Conservation (phyloP, 2,113 vertebrate genomes). For the Piprites chloris region DNA sequence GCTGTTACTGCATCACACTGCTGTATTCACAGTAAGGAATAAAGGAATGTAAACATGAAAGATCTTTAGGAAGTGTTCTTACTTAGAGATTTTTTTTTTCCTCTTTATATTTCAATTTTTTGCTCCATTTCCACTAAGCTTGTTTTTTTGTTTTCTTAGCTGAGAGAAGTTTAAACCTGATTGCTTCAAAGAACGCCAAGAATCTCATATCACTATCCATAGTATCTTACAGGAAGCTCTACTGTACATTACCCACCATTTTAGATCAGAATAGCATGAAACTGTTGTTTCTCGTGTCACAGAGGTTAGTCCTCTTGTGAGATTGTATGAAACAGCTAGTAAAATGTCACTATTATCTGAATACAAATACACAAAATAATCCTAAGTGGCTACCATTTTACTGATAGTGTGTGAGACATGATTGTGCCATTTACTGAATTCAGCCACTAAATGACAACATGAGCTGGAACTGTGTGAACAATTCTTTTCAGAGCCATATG, state of each 20-base stretch:
- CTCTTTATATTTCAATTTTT: neutral
- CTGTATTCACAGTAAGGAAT: neutral
- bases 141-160: neutral
- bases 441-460: slow-evolving; percentile 7
- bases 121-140: neutral
- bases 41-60: slow-evolving; percentile 39
- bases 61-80: neutral
- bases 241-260: slow-evolving; percentile 5
- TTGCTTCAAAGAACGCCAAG: slow-evolving; percentile 47
- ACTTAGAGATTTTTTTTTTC: neutral
- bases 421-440: slow-evolving; percentile 38
- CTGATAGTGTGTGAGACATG: neutral
- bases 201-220: neutral
- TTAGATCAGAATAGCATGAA: slow-evolving; percentile 10
- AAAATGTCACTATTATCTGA: slow-evolving; percentile 34
- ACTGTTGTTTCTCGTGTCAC: slow-evolving; percentile 14
- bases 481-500: neutral
- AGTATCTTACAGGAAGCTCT: neutral
- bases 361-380: slow-evolving; percentile 55
- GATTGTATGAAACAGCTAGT: neutral
- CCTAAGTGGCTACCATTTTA: slow-evolving; percentile 13
- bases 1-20: neutral
- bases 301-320: slow-evolving; percentile 15
- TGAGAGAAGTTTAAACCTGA: slow-evolving; percentile 1
- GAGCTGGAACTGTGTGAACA: neutral